phyloP scores from a whole-genome alignment of 64 coral and sea anemone genomes.

The Pocillopora verrucosa region DNA sequence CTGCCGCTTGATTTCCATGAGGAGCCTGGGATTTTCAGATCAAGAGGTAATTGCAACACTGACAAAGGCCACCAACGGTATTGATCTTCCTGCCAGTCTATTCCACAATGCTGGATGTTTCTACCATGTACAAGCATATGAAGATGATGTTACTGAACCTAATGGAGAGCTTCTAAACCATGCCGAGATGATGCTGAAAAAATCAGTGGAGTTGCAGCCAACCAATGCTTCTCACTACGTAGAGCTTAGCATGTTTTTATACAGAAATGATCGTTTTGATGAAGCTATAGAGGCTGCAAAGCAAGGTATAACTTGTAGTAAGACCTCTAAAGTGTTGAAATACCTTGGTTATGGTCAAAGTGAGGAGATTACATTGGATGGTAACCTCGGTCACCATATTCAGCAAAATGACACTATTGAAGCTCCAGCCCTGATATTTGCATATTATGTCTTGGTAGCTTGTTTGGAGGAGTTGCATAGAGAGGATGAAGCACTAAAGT shows the following conservation, averaged over 20 bases:
- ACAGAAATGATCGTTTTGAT: constrained; percentile 4
- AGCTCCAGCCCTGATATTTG: neutral
- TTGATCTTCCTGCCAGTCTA: neutral
- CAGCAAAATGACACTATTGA: neutral
- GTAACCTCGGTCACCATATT: neutral
- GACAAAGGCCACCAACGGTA: neutral
- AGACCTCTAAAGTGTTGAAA: neutral
- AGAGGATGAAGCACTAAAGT: neutral
- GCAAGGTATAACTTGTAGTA: neutral
- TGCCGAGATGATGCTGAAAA: neutral
- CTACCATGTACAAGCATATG: neutral
- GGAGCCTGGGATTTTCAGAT: neutral
- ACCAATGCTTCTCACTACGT: neutral
- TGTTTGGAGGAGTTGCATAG: neutral
- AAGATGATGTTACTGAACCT: neutral
- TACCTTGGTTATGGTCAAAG: neutral
- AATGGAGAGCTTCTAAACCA: neutral
- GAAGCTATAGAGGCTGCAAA: neutral
- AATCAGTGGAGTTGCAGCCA: neutral
- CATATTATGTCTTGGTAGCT: neutral
- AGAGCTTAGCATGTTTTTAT: neutral
- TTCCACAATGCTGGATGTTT: neutral
- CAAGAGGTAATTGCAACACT: neutral
- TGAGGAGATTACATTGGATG: neutral
- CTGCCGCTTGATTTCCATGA: neutral